Conservation (phyloP, 2,888 invertebrate species). For the Itoplectis maculator region DNA sequence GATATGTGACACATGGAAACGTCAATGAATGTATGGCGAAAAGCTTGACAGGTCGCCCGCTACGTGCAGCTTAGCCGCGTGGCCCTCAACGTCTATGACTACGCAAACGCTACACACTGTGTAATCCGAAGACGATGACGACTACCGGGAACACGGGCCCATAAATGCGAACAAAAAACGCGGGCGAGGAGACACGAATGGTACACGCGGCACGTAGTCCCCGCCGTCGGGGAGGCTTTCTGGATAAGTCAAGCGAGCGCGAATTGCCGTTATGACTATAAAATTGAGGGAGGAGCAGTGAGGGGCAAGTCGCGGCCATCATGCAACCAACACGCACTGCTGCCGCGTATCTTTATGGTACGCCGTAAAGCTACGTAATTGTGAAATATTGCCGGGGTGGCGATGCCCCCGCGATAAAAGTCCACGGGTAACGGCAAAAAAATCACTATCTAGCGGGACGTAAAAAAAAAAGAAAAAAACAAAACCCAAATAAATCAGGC, state of each 20-base stretch:
- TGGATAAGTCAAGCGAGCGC: constrained; percentile 47
- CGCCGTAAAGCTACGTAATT: constrained; percentile 81
- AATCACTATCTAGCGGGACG: constrained; percentile 71
- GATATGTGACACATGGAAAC: constrained; percentile 23
- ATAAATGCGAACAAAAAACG: constrained; percentile 1
- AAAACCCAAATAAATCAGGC: constrained; percentile 76
- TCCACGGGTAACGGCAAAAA: constrained; percentile 66
- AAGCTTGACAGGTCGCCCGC: background rate
- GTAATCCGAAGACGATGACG: constrained; percentile 13
- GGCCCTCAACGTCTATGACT: background rate
- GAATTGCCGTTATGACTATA: constrained; percentile 71
- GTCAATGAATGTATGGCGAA: constrained; percentile 16
- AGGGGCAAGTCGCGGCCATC: constrained; percentile 75
- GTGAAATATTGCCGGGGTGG: constrained; percentile 80
- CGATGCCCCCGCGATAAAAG: constrained; percentile 77
- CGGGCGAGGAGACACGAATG: constrained; percentile 16
- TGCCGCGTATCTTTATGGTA: constrained; percentile 80
- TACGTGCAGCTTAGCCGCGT: constrained; percentile 10
- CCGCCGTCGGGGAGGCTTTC: constrained; percentile 41
- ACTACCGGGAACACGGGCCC: background rate
- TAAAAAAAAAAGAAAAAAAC: constrained; percentile 72
- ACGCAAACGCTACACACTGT: background rate
- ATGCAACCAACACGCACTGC: constrained; percentile 79
- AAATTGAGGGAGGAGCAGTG: constrained; percentile 74
- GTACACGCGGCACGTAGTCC: constrained; percentile 1